Evolutionary conservation across 2,888 invertebrate genomes (phyloP).

Genomic region (Andrena fulva): DNA sequence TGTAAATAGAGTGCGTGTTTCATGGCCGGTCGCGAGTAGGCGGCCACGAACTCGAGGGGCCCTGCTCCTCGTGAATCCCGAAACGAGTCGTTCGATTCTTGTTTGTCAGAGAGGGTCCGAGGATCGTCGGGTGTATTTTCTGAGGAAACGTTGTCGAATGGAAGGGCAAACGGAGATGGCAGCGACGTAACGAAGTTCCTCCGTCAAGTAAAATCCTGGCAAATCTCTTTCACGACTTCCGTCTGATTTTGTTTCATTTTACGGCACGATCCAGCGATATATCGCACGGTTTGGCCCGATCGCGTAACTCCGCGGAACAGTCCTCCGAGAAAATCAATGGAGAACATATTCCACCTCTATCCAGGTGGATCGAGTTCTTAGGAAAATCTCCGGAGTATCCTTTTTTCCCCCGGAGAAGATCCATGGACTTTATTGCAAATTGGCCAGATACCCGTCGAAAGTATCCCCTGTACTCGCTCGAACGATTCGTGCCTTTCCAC

Average conservation of each 20-base stretch:
- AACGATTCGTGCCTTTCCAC: conserved; percentile 15
- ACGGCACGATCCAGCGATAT: conserved; percentile 22
- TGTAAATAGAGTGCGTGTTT: conserved; percentile 64
- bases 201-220: conserved; percentile 24
- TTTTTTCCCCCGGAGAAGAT: background rate
- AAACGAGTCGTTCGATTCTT: conserved; percentile 48
- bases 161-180: conserved; percentile 40
- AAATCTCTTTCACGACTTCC: conserved; percentile 38
- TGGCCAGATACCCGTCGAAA: conserved; percentile 28
- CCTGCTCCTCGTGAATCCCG: conserved; percentile 37
- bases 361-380: conserved; percentile 36
- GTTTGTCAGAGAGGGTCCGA: conserved; percentile 49
- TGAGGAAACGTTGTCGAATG: conserved; percentile 61
- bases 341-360: conserved; percentile 33
- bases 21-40: conserved; percentile 14
- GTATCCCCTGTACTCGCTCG: background rate
- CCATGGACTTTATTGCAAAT: conserved; percentile 40
- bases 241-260: conserved; percentile 34
- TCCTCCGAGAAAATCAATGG: conserved; percentile 36
- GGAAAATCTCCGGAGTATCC: conserved; percentile 13
- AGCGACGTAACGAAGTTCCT: conserved; percentile 41
- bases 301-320: conserved; percentile 8
- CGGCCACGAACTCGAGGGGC: conserved; percentile 7
- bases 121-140: conserved; percentile 57
- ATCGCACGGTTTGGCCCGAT: conserved; percentile 2